Evolutionary conservation across 2,113 vertebrate genomes (phyloP), one percentile per base, ranked within the genome.

Genomic region (Rhinogobius similis): DNA sequence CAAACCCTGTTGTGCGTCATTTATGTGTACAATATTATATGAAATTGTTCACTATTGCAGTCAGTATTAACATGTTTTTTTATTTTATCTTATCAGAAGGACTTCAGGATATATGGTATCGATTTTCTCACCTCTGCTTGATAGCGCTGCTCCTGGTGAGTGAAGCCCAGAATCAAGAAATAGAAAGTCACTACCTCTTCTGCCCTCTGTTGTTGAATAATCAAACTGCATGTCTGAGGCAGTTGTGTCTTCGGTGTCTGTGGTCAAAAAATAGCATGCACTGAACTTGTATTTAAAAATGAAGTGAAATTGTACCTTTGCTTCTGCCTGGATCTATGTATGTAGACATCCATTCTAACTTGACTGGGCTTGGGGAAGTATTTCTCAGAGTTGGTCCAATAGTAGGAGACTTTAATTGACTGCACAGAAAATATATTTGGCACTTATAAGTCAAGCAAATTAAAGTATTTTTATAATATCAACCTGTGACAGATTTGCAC

Each of bases 341-440:
- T 79, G 88, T 86, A n/a, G 91, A 90, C 68, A 90, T 92, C 91
- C 92, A 91, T 83, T 93, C 90, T 62, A 73, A 68, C 59, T 24
- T 89, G 53, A 68, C 21, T 70, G 67, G 68, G 73, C 72, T 75
- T 20, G 79, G 72, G 11, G 67, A 70, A 16, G 66, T 29, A 36
- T 75, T 65, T 23, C 26, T 69, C 52, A 46, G 16, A 68, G 55
- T 74, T 23, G 50, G 64, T 75, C 79, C 75, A 71, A 63, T 72
- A 44, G n/a, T 66, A 10, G 52, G 23, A 36, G 62, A 62, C 69
- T 65, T 87, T 69, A 61, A 20, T 36, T 29, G 8, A 32, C 58
- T 61, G 58, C 38, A 56, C 53, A 21, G 63, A 32, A 68, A 86
- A 38, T 24, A 23, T 21, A 24, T 14, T 23, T 39, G 11, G 5